These are phyloP conservation scores for Lepidocolaptes lacrymiger DNA, from an alignment of 2,797 vertebrate genomes.

Conservation along the genomic window DNA sequence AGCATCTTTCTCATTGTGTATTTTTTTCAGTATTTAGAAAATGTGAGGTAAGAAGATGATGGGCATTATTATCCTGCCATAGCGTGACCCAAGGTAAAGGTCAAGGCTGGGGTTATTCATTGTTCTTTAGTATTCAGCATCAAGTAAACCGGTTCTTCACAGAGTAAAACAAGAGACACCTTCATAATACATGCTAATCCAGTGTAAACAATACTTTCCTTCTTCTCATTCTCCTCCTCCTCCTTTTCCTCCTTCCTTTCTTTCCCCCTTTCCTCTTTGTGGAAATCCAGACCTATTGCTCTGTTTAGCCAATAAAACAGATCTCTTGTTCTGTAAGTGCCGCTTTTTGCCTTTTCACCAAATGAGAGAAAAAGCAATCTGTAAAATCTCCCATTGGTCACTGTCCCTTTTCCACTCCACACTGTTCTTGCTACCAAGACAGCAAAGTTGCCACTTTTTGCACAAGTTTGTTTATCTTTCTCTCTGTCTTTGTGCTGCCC, in stretches of 20 bases:
- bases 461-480: conserved; percentile 46
- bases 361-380: not conserved
- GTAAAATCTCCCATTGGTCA: not conserved
- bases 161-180: not conserved
- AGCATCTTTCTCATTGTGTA: not conserved
- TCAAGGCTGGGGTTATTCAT: too few relatives aligned
- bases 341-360: not conserved
- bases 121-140: not conserved
- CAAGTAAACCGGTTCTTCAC: not conserved
- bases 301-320: not conserved
- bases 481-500: conserved; percentile 16
- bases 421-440: not conserved
- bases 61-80: not conserved
- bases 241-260: too few relatives aligned
- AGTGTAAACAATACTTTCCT: not conserved
- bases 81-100: not conserved
- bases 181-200: not conserved
- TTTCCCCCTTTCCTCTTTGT: rapidly evolving
- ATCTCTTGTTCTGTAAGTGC: not conserved
- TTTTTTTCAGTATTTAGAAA: not conserved
- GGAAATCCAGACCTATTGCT: not conserved
- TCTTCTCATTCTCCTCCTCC: not conserved
- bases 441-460: conserved; percentile 15
- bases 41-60: not conserved
- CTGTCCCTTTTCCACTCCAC: not conserved